These are phyloP conservation scores for Miltochrista miniata DNA, from an alignment of 2,888 invertebrate species.

Conservation along the genomic window DNA sequence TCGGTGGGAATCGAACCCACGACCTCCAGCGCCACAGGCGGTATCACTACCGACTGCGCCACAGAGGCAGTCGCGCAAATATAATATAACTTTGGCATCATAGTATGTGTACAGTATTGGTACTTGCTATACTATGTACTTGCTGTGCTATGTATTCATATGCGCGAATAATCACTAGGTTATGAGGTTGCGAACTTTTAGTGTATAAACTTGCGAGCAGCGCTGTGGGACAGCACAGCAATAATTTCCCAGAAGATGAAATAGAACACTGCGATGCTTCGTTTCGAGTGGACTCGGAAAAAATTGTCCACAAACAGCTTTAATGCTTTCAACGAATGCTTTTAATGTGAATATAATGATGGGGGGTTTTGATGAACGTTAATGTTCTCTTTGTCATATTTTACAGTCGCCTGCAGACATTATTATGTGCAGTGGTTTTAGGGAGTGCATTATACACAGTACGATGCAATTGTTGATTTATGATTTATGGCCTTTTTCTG, in stretches of 20 bases:
- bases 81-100: no score
- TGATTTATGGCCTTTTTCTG: background rate
- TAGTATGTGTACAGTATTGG: no score
- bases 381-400: constrained; percentile 11
- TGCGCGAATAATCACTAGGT: no score
- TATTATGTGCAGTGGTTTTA: background rate
- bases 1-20: no score
- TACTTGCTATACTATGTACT: no score
- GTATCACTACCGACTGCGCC: no score
- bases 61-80: no score
- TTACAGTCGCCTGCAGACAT: background rate
- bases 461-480: background rate
- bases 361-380: constrained; percentile 10
- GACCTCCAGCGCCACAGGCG: no score
- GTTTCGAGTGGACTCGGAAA: constrained; percentile 7
- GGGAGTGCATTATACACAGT: background rate
- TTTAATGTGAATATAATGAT: constrained; percentile 27
- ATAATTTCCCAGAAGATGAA: constrained; percentile 14
- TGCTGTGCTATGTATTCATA: no score
- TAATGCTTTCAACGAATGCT: constrained; percentile 30
- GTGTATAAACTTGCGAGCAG: constrained; percentile 1
- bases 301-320: constrained; percentile 23
- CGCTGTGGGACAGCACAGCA: constrained; percentile 3
- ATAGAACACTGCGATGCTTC: constrained; percentile 11
- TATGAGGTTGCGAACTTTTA: no score